Conservation (phyloP, 2,113 vertebrate species). For the Martes martes region DNA sequence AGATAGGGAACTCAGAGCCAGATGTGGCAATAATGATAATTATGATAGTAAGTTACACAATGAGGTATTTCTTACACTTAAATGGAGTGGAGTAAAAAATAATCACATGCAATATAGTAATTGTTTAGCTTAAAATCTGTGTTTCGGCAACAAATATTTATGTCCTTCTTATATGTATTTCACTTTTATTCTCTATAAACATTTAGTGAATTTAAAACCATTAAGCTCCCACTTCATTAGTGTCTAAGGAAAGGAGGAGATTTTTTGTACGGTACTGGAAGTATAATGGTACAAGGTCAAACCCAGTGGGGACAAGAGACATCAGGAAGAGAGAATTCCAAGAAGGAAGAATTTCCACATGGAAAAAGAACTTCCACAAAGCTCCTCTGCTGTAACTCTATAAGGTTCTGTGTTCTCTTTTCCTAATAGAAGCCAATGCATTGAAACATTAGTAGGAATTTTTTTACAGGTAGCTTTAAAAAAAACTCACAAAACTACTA, state of each 20-base stretch:
- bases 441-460: not conserved
- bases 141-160: not conserved
- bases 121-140: not conserved
- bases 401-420: not conserved
- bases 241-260: not conserved
- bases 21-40: not conserved
- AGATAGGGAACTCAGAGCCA: not conserved
- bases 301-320: not conserved
- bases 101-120: not conserved
- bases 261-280: not conserved
- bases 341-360: not conserved
- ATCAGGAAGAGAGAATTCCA: not conserved
- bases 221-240: not conserved
- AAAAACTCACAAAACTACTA: slow-evolving; percentile 22
- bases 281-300: not conserved
- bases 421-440: not conserved
- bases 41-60: not conserved
- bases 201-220: not conserved
- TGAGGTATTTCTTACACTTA: not conserved
- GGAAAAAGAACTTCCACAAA: not conserved
- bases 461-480: not conserved
- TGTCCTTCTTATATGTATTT: not conserved
- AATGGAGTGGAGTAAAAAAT: not conserved
- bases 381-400: not conserved
- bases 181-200: not conserved